Base-by-base conservation (phyloP, 2,113 vertebrate genomes). In the Thalassarche chlororhynchos region DNA sequence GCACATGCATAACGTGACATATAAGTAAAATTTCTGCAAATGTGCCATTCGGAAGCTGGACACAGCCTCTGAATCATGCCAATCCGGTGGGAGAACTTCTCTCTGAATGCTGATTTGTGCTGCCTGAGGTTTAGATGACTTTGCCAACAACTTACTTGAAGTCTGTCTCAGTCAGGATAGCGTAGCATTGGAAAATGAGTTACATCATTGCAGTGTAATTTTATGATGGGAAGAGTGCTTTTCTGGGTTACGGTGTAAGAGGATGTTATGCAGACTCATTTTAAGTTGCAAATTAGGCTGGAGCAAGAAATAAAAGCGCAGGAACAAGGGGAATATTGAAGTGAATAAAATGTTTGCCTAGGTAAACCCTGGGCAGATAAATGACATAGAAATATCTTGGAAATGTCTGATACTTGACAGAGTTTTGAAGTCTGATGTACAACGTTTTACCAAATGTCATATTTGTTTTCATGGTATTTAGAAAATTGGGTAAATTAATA, bases 151-250 rank as follows among this genome's bases (percentile, higher is more conserved):
- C 51, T 84, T 87, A 51, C 93, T 82, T 94, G 87, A 96, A 87
- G 44, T 55, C 84, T 78, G 34, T 87, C 68, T 96, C 94, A 38
- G 72, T 91, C 87, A 83, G 58, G 38, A 4, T 47, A 62, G 34
- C 17, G 3, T 85, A 75, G 76, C 8, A 0, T 20, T 88, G 95
- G 93, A 87, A 97, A 97, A 96, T 71, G 44, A 86, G 74, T 98
- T 91, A 93, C 88, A 69, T 98, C 97, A 95, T 23, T 90, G 49
- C 70, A n/a, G 66, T 64, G 64, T 88, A 64, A 83, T 92, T 90
- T 97, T 95, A 70, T 84, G 91, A 87, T 24, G 78, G 32, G 71
- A 58, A 86, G 28, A n/a, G 26, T 87, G 81, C 20, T 85, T 98
- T 91, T 95, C 84, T 81, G 40, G 71, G 55, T 87, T 95, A 75